Evolutionary conservation across 2,113 vertebrate genomes (phyloP), one percentile per base, ranked within the genome.

Genomic region (Tetraodon nigroviridis): DNA sequence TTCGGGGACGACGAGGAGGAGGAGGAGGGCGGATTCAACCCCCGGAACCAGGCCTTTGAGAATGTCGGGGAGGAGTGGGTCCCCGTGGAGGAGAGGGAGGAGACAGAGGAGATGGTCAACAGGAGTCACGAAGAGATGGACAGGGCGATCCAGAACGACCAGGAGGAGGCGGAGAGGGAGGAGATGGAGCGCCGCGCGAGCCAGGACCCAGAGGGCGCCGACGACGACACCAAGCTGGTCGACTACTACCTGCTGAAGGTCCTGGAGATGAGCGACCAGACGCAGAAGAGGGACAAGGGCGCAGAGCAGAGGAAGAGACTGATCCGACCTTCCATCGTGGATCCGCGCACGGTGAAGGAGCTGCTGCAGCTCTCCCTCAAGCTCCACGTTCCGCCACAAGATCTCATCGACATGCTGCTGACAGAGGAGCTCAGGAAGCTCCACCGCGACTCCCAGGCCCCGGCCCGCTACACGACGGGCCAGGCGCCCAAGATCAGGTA

Each of bases 61-160:
- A 95, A 99, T 4, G 94, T 94, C 42, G 91, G 94, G 57, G 96
- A 99, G 83, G 94, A 97, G 5, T 99, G 97, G 97, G 93, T 92
- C 65, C 96, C 97, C 10, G 74, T 94, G 51, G 97, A 99, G 71
- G 94, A 97, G 82, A 94, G 95, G 82, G 88, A 93, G 66, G 94
- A 97, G 84, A 93, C 92, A 22, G 94, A 97, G 78, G 95, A 97
- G 86, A 86, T 95, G 76, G 90, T 93, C 63, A 94, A 93, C 75
- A 89, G 95, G 4, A 94, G 90, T 82, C 94, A 93, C 62, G 93
- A 97, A 61, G 93, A 95, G 50, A 83, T 90, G 50, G 93, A 93
- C 19, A 85, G 93, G 64, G 92, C 88, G 0, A 84, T 93, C n/a
- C 17, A 44, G 21, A 89, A 91, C 2, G 87, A 85, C 3, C 73